A percentile compares a stretch with the other conserved stretches of the same genome.
These are phyloP conservation scores for Macropus fuliginosus DNA, from an alignment of 2,797 vertebrate species.

Conservation along the genomic window DNA sequence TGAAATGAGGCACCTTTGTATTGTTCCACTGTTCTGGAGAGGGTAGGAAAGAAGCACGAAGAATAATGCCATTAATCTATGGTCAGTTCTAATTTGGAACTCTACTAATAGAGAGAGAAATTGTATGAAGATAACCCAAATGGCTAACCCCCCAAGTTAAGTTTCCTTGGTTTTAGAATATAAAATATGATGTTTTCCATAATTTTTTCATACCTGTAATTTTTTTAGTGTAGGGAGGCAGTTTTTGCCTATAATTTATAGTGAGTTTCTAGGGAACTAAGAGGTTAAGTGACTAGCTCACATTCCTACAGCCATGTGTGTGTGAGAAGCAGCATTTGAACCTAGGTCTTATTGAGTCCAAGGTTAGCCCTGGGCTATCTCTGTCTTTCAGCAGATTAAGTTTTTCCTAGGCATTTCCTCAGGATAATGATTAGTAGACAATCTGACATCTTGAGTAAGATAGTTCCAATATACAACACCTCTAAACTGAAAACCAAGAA, in stretches of 20 bases:
- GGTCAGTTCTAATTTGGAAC: too few relatives aligned
- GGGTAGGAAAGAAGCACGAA: not conserved
- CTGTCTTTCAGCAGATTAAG: not conserved
- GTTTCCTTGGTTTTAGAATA: not conserved
- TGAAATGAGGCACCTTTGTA: not conserved
- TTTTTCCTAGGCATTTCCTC: constrained; percentile 3
- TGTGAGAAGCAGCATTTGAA: not conserved
- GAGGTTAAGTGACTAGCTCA: not conserved
- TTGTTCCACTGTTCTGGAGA: not conserved
- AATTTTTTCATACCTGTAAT: not conserved
- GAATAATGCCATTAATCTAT: not conserved
- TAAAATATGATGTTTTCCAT: not conserved
- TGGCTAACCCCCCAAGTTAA: not conserved
- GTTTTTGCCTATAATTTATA: not conserved
- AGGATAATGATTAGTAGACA: constrained; percentile 35
- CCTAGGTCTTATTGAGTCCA: not conserved
- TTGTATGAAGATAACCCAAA: not conserved
- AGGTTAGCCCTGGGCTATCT: not conserved
- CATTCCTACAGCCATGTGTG: not conserved
- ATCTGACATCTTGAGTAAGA: constrained; percentile 30
- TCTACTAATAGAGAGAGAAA: too few relatives aligned
- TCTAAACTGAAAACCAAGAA: not conserved
- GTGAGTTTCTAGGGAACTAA: not conserved
- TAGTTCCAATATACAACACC: constrained; percentile 10
- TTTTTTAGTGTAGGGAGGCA: not conserved